These are phyloP conservation scores for Petromus typicus DNA, from an alignment of 2,113 vertebrate genomes.

Conservation along the genomic window DNA sequence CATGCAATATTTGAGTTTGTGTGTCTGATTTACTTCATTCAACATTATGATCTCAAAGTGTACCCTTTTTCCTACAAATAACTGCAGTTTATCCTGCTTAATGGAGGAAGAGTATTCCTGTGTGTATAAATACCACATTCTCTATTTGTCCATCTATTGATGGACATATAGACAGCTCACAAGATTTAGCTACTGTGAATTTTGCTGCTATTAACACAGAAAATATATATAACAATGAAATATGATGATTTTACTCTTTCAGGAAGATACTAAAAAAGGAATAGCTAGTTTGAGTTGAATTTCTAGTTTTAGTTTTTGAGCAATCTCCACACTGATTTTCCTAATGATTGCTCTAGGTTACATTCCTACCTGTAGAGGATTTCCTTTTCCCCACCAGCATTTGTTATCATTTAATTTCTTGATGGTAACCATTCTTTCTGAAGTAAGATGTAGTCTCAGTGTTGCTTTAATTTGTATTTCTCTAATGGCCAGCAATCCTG, in stretches of 20 bases:
- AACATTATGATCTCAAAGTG: too few species aligned
- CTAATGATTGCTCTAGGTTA: not conserved
- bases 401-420: not conserved
- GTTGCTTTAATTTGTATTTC: not conserved
- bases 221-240: not conserved
- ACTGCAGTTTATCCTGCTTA: not conserved
- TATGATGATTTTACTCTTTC: not conserved
- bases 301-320: not conserved
- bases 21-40: too few species aligned
- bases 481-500: not conserved
- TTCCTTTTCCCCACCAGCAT: not conserved
- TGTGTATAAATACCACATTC: not conserved
- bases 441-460: not conserved
- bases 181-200: not conserved
- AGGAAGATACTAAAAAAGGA: not conserved
- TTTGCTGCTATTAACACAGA: not conserved
- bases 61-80: not conserved
- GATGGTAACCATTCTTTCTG: not conserved
- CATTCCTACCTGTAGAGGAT: not conserved
- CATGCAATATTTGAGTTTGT: too few species aligned
- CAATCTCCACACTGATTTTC: not conserved
- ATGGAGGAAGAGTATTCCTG: not conserved
- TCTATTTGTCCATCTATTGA: not conserved
- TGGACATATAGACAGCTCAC: not conserved
- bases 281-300: not conserved